Conservation (phyloP, 2,888 invertebrate species). For the Drepanosiphum platanoidis region DNA sequence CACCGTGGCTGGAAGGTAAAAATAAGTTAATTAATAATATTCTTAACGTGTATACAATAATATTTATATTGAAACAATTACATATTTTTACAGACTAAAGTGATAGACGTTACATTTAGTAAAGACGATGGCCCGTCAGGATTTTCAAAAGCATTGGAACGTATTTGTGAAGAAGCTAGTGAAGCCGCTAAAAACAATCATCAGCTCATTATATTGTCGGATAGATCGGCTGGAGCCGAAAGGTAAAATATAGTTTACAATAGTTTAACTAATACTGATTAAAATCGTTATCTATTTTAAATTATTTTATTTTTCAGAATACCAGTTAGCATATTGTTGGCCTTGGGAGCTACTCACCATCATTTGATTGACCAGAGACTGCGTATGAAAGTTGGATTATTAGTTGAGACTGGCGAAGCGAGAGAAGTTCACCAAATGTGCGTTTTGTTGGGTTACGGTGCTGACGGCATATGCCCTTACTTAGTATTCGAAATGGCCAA, state of each 20-base stretch:
- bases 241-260: conserved; percentile 67
- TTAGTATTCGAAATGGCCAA: conserved; percentile 93
- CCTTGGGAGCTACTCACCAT: conserved; percentile 94
- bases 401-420: conserved; percentile 96
- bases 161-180: conserved; percentile 83
- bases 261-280: background rate
- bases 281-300: background rate
- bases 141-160: conserved; percentile 80
- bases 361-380: conserved; percentile 92
- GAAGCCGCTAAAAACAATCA: conserved; percentile 80
- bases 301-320: conserved; percentile 68
- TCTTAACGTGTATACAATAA: background rate
- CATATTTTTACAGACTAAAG: conserved; percentile 71
- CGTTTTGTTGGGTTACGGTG: conserved; percentile 94
- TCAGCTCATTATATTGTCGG: conserved; percentile 88
- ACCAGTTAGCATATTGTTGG: conserved; percentile 84
- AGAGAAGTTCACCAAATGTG: conserved; percentile 93
- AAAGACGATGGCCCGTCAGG: conserved; percentile 79
- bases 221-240: conserved; percentile 71
- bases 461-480: conserved; percentile 98
- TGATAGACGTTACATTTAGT: conserved; percentile 90
- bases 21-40: background rate
- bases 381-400: conserved; percentile 94
- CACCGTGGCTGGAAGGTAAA: conserved; percentile 86
- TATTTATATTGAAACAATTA: conserved; percentile 11